Evolutionary conservation across 2,113 vertebrate species (phyloP).

Genomic region (Origma solitaria): DNA sequence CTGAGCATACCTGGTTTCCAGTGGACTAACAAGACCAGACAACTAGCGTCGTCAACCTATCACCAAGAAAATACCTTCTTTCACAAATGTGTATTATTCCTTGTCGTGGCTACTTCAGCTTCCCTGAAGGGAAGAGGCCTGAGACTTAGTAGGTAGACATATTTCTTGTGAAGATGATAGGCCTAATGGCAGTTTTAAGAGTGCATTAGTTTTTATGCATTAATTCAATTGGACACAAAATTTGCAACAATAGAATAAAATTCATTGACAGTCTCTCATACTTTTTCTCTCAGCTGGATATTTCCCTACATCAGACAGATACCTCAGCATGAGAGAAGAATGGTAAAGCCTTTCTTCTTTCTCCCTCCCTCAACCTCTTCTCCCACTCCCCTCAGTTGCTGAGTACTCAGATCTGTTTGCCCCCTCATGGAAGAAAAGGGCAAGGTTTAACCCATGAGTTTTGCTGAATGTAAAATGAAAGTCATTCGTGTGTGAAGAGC

Average conservation of each 20-base stretch:
- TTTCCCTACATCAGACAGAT: background rate
- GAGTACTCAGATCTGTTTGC: background rate
- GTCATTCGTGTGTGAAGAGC: background rate
- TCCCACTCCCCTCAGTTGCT: background rate
- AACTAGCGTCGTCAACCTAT: background rate
- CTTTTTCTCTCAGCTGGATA: background rate
- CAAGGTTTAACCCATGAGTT: background rate
- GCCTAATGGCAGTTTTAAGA: background rate
- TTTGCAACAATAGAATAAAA: background rate
- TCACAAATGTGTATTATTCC: background rate
- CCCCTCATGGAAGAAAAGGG: background rate
- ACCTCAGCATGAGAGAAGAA: background rate
- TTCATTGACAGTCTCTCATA: background rate
- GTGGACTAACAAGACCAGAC: background rate
- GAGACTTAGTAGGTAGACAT: background rate
- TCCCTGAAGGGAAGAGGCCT: background rate
- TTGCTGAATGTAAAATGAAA: background rate
- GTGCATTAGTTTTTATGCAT: background rate
- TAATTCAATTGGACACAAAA: background rate
- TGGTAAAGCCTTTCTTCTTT: background rate
- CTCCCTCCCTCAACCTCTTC: fast-evolving
- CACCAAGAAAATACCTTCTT: background rate
- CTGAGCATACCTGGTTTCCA: background rate
- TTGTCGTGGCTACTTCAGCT: background rate
- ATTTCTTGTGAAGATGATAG: background rate